A percentile compares a stretch with the other conserved stretches of the same genome.
phyloP scores from a whole-genome alignment of 2,888 invertebrate genomes.

The Drosophila fungiperda region DNA sequence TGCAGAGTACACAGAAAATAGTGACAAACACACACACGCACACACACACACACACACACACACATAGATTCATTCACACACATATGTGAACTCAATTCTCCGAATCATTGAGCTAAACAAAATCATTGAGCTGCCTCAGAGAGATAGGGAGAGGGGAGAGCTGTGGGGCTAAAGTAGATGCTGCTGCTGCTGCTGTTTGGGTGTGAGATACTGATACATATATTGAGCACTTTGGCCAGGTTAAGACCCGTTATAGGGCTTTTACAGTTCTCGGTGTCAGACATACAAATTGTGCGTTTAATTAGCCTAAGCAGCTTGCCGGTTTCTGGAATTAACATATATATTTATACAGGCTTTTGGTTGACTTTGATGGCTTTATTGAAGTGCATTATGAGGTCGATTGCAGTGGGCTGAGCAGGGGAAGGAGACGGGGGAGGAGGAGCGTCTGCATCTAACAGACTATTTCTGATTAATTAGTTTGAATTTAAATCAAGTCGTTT shows the following conservation, averaged over 20 bases:
- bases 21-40: slow-evolving; percentile 5
- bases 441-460: slow-evolving; percentile 12
- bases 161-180: slow-evolving; percentile 4
- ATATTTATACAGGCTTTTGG: slow-evolving; percentile 22
- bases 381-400: slow-evolving; percentile 29
- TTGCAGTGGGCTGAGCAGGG: neutral
- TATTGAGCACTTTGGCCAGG: slow-evolving; percentile 26
- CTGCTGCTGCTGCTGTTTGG: neutral
- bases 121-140: slow-evolving; percentile 77
- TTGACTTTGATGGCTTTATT: slow-evolving; percentile 35
- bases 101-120: slow-evolving; percentile 82
- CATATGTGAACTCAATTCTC: slow-evolving; percentile 75
- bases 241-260: slow-evolving; percentile 21
- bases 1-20: slow-evolving; percentile 18
- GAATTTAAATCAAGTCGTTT: slow-evolving; percentile 78
- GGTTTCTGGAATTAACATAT: slow-evolving; percentile 24
- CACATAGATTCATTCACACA: slow-evolving; percentile 9
- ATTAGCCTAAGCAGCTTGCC: slow-evolving; percentile 57
- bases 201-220: slow-evolving; percentile 46
- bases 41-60: slow-evolving; percentile 4
- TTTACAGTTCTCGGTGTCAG: slow-evolving; percentile 31
- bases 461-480: slow-evolving; percentile 81
- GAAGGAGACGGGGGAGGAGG: neutral
- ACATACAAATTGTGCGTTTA: slow-evolving; percentile 61
- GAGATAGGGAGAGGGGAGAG: neutral